Percentiles rank a stretch among this genome's conserved stretches.
Evolutionary conservation across 2,113 vertebrate genomes (phyloP).

Genomic region (Crypturellus undulatus): DNA sequence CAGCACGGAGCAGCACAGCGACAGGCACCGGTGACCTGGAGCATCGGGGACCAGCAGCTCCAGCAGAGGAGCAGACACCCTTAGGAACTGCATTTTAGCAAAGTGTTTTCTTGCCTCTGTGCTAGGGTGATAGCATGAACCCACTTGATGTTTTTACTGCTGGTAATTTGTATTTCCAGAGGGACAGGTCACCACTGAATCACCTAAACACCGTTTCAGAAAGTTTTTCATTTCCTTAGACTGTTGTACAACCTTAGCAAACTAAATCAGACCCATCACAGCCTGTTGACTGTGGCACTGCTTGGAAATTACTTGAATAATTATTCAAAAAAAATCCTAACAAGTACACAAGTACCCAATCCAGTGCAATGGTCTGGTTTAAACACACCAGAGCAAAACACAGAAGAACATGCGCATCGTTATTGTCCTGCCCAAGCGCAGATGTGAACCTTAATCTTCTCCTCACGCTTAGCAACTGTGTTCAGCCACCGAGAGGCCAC

Average conservation of each 20-base stretch:
- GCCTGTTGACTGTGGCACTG: neutral
- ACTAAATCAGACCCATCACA: neutral
- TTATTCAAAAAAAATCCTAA: neutral
- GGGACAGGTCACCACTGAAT: rapidly evolving
- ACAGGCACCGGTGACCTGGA: too few species aligned
- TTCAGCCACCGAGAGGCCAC: neutral
- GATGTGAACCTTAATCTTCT: rapidly evolving
- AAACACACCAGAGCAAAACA: neutral
- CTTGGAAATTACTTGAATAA: rapidly evolving
- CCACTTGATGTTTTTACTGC: neutral
- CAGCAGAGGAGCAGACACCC: too few species aligned
- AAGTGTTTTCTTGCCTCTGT: rapidly evolving
- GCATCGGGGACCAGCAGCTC: too few species aligned
- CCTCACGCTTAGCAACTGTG: neutral
- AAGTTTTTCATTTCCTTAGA: rapidly evolving
- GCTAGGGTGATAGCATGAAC: rapidly evolving
- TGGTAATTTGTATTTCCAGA: rapidly evolving
- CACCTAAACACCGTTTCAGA: too few species aligned
- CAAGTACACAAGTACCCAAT: neutral
- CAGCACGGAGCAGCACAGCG: neutral
- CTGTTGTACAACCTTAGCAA: rapidly evolving
- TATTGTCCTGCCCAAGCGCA: rapidly evolving
- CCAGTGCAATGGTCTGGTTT: neutral
- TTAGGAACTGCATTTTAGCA: rapidly evolving
- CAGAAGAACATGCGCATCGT: rapidly evolving